These are phyloP conservation scores for Pollenia griseotomentosa DNA, from an alignment of 2,888 invertebrate genomes.

Conservation along the genomic window DNA sequence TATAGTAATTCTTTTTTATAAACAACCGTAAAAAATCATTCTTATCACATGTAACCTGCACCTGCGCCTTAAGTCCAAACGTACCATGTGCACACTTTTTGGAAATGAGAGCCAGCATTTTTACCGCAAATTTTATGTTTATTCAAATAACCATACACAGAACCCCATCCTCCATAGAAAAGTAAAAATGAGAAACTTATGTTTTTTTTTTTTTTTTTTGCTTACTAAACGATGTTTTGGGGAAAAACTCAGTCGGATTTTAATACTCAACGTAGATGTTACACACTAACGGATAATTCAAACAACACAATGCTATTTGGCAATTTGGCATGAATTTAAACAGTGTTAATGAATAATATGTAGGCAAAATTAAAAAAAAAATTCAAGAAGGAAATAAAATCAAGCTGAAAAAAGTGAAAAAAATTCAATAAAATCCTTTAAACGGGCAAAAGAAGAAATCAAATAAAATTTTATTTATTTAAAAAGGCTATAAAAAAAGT, in stretches of 20 bases:
- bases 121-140: slow-evolving; percentile 68
- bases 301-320: slow-evolving; percentile 46
- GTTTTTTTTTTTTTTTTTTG: slow-evolving; percentile 16
- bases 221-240: slow-evolving; percentile 29
- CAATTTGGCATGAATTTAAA: slow-evolving; percentile 53
- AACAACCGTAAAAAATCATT: not conserved
- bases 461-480: not conserved
- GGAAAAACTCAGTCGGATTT: slow-evolving; percentile 65
- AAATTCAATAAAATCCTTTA: slow-evolving; percentile 22
- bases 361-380: slow-evolving; percentile 46
- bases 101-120: slow-evolving; percentile 42
- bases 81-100: slow-evolving; percentile 65
- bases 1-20: slow-evolving; percentile 11
- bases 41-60: slow-evolving; percentile 66
- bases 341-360: slow-evolving; percentile 68
- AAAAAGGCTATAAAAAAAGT: slow-evolving; percentile 10
- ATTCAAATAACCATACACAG: slow-evolving; percentile 8
- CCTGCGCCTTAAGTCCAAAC: slow-evolving; percentile 54
- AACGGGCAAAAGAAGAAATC: not conserved
- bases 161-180: slow-evolving; percentile 25
- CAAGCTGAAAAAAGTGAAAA: slow-evolving; percentile 15
- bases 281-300: slow-evolving; percentile 63
- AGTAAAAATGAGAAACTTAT: slow-evolving; percentile 48
- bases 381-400: slow-evolving; percentile 11
- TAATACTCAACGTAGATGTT: slow-evolving; percentile 65